Percentiles rank a stretch among this genome's conserved stretches.
Evolutionary conservation across 2,797 vertebrate genomes (phyloP).

Genomic region (Bufotes viridis): DNA sequence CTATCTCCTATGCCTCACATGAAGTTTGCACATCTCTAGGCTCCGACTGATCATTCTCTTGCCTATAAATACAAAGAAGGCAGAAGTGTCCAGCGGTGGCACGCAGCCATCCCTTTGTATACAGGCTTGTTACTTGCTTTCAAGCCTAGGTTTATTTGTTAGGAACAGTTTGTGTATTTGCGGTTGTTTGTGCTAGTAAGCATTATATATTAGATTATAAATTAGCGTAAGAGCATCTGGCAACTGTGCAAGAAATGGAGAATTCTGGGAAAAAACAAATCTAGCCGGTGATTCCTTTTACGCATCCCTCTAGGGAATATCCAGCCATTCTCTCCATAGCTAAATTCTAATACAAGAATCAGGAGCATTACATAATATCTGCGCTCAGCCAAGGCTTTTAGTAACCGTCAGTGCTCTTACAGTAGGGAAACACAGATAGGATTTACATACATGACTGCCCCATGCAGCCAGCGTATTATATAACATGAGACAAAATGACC

Average conservation of each 20-base stretch:
- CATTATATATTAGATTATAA: conserved; percentile 40
- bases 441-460: conserved; percentile 48
- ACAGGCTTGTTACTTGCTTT: background rate
- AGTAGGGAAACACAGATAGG: conserved; percentile 25
- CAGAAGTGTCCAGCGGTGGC: conserved; percentile 15
- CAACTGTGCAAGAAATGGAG: conserved; percentile 31
- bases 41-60: conserved; percentile 13
- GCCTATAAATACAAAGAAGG: conserved; percentile 12
- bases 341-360: conserved; percentile 9
- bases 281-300: background rate
- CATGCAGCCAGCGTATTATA: conserved; percentile 19
- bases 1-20: conserved; percentile 18
- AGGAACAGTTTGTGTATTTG: conserved; percentile 47
- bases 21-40: conserved; percentile 5
- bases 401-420: conserved; percentile 22
- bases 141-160: background rate
- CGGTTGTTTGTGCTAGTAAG: conserved; percentile 53
- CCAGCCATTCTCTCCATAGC: conserved; percentile 3
- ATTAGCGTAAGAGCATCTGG: conserved; percentile 49
- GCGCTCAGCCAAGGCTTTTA: conserved; percentile 43
- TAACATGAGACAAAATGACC: conserved; percentile 34
- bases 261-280: conserved; percentile 29
- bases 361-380: conserved; percentile 37
- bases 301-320: background rate
- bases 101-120: background rate